Evolutionary conservation across 1,140 invertebrate genomes (phyloP), one percentile per base, ranked within the genome.

Genomic region (Coelopa frigida): DNA sequence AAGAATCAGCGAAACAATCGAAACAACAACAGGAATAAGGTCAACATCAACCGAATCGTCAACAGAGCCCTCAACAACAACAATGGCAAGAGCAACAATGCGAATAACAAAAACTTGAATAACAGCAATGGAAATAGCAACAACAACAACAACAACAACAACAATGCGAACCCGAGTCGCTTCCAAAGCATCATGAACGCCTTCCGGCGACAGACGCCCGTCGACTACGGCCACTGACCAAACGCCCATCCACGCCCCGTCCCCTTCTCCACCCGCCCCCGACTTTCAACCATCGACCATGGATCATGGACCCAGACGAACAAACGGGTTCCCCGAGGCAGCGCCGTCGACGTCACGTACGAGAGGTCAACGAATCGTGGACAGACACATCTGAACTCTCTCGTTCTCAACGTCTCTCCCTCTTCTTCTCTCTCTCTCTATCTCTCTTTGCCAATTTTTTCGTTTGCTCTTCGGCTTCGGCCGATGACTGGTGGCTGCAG

Each of bases 151-250:
- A 15, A 37, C 22, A 37, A 37, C 22, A 37, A 21, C 5, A n/a
- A 20, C 36, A 38, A 38, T 38, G 24, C 36, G 36, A 38, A 38
- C 24, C 22, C 24, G 18, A n/a, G n/a, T n/a, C 36, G 36, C 24
- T 38, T 38, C 22, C 36, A 38, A 23, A 38, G 24, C 8, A 38
- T 38, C 22, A 38, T 38, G 36, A 38, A 38, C 24, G 36, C 36
- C 36, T 38, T 38, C 20, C 36, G 36, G 36, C 22, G 24, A 38
- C 36, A 38, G 24, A 38, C 36, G 24, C 36, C 36, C 5, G 24
- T 38, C 36, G 17, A 22, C 3, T 38, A 38, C 24, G 24, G 24
- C 24, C 24, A 38, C 20, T 38, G 24, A 38, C 15, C 24, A 8
- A 38, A 14, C 36, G 5, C 24, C 11, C 35, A 20, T 37, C 14